Evolutionary conservation across 2,113 vertebrate genomes (phyloP).

Genomic region (Apistogramma diplotaenia): DNA sequence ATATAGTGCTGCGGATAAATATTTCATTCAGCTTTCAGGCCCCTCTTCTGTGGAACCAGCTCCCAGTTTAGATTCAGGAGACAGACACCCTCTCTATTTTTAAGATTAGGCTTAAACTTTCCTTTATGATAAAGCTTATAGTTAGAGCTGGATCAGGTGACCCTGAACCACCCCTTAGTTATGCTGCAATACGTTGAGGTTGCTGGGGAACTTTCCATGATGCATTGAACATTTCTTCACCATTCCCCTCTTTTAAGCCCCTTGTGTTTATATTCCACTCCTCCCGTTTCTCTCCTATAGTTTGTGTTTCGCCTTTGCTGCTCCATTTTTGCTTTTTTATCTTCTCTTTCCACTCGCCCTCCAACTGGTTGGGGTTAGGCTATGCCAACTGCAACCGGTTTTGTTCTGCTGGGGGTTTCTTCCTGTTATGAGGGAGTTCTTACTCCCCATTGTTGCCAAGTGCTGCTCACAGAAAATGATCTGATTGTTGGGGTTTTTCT

Average conservation of each 20-base stretch:
- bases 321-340: not conserved
- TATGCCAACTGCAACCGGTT: too few relatives aligned
- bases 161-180: not conserved
- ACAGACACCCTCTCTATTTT: too few relatives aligned
- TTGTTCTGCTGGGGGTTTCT: not conserved
- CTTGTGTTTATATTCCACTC: not conserved
- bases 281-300: not conserved
- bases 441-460: rapidly evolving
- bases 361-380: not conserved
- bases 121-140: not conserved
- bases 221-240: not conserved
- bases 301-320: not conserved
- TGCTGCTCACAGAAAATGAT: not conserved
- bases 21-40: not conserved
- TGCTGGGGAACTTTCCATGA: not conserved
- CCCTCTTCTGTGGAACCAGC: not conserved
- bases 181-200: not conserved
- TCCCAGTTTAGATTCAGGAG: not conserved
- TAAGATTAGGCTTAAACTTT: not conserved
- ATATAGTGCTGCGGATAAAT: rapidly evolving
- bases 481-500: not conserved
- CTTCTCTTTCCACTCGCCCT: not conserved
- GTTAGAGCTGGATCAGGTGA: not conserved
- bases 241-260: not conserved
- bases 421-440: not conserved